Evolutionary conservation across 1,140 invertebrate genomes (phyloP).

Genomic region (Caerostris extrusa): DNA sequence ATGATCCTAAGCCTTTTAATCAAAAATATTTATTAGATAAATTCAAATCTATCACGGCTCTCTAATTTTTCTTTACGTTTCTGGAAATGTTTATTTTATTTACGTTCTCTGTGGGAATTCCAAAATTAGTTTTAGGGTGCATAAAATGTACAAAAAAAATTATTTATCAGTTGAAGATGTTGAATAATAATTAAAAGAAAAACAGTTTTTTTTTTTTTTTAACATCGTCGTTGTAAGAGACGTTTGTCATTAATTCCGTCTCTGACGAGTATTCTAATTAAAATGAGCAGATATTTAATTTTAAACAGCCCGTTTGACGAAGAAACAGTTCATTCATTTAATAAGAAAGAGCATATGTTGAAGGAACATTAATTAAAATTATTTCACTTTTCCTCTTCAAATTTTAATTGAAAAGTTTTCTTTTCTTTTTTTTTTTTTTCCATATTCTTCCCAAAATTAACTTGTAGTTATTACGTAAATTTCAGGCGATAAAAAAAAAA

Average conservation of each 20-base stretch:
- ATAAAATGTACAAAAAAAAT: conserved; percentile 24
- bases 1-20: conserved; percentile 49
- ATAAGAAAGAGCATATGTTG: background rate
- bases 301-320: background rate
- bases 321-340: conserved; percentile 13
- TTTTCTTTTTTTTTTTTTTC: no score
- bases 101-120: background rate
- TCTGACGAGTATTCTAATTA: conserved; percentile 49
- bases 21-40: conserved; percentile 59
- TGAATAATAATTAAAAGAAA: background rate
- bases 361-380: background rate
- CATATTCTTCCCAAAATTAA: background rate
- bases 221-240: background rate
- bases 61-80: background rate
- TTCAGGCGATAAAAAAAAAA: background rate
- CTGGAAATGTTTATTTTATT: conserved; percentile 47
- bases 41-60: conserved; percentile 33
- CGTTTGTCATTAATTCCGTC: conserved; percentile 31
- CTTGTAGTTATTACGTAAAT: conserved; percentile 19
- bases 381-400: no score
- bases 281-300: conserved; percentile 61
- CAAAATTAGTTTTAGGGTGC: conserved; percentile 37
- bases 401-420: no score
- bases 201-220: background rate
- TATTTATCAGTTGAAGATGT: conserved; percentile 36